A percentile compares a stretch with the other conserved stretches of the same genome.
These are phyloP conservation scores for Scortum barcoo DNA, from an alignment of 2,113 vertebrate species.

Conservation along the genomic window DNA sequence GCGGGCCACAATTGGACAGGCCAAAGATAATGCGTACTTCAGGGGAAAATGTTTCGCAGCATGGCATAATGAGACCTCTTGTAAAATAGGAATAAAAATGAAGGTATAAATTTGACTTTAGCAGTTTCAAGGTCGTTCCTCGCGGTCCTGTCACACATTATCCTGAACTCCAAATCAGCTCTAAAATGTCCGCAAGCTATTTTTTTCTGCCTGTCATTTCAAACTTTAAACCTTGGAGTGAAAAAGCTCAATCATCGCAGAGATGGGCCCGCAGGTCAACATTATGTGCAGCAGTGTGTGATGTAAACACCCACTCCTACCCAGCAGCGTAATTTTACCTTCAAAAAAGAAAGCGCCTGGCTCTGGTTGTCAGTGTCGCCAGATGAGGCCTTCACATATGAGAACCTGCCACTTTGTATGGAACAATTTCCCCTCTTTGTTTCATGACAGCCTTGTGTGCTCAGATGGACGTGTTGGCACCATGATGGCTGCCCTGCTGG, in stretches of 20 bases:
- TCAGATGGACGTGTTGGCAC: constrained; percentile 45
- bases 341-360: constrained; percentile 41
- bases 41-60: constrained; percentile 4
- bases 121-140: constrained; percentile 53
- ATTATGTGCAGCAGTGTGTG: constrained; percentile 58
- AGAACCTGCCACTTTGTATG: constrained; percentile 3
- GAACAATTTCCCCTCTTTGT: background rate
- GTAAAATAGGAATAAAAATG: constrained; percentile 18
- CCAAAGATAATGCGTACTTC: background rate
- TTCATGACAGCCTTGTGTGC: constrained; percentile 32
- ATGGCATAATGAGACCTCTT: constrained; percentile 10
- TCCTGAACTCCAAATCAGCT: constrained; percentile 29
- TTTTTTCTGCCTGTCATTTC: constrained; percentile 43
- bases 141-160: background rate
- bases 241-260: constrained; percentile 31
- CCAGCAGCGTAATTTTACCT: constrained; percentile 61
- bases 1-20: constrained; percentile 23
- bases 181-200: constrained; percentile 35
- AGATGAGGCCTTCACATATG: constrained; percentile 37
- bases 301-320: constrained; percentile 58
- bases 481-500: constrained; percentile 18
- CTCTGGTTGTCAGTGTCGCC: constrained; percentile 30
- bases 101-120: constrained; percentile 9
- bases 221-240: constrained; percentile 28
- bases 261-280: constrained; percentile 41